Evolutionary conservation across 2,113 vertebrate genomes (phyloP).

Genomic region (Atlantisia rogersi): DNA sequence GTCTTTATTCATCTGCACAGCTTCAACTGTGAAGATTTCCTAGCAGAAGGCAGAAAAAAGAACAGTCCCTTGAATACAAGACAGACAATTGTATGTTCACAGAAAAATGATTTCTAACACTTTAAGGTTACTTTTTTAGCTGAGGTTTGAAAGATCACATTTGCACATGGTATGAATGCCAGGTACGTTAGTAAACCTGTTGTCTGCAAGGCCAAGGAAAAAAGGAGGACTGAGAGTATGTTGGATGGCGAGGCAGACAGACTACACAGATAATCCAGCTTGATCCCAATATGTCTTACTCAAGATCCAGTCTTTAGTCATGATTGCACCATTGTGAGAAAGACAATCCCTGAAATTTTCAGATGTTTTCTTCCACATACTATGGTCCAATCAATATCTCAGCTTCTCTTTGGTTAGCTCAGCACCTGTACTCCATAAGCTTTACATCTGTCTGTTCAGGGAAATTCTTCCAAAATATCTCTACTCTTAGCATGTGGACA

Average conservation of each 20-base stretch:
- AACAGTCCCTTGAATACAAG: background rate
- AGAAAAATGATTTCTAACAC: background rate
- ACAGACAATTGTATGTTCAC: background rate
- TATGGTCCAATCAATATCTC: background rate
- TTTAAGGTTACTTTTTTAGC: background rate
- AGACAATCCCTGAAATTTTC: background rate
- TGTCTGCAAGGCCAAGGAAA: background rate
- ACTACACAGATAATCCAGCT: background rate
- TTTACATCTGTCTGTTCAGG: background rate
- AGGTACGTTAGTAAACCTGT: background rate
- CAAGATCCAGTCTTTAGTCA: background rate
- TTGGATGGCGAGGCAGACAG: background rate
- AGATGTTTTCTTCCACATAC: background rate
- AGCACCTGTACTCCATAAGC: background rate
- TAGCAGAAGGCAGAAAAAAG: background rate
- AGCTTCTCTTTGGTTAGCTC: background rate
- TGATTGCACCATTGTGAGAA: background rate
- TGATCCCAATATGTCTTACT: accelerated
- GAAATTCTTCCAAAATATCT: background rate
- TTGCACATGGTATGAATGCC: background rate
- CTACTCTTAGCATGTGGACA: background rate
- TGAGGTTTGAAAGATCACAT: background rate
- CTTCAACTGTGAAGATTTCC: background rate
- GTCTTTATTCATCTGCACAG: background rate
- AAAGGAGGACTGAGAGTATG: background rate